Conservation (phyloP, 2,888 invertebrate genomes). For the Drosophila suboccidentalis region DNA sequence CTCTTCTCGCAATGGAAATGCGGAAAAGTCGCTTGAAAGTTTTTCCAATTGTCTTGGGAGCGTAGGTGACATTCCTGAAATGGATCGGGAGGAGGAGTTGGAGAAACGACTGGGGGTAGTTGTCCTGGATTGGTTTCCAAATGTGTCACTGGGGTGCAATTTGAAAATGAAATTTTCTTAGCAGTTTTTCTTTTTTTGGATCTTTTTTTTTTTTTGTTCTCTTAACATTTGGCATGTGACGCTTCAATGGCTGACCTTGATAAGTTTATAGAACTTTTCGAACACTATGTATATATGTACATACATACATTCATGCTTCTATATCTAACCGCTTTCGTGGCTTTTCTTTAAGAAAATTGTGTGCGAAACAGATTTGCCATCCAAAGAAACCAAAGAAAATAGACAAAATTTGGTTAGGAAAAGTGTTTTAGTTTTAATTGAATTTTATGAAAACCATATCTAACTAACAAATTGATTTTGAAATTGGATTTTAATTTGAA, state of each 20-base stretch:
- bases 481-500: background rate
- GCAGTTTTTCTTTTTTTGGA: slow-evolving; percentile 29
- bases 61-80: slow-evolving; percentile 24
- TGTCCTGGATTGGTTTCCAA: slow-evolving; percentile 48
- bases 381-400: background rate
- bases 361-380: background rate
- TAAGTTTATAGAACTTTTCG: slow-evolving; percentile 24
- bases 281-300: slow-evolving; percentile 26
- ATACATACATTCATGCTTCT: background rate
- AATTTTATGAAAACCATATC: background rate
- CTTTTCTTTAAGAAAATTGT: background rate
- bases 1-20: slow-evolving; percentile 40
- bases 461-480: background rate
- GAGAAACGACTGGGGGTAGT: slow-evolving; percentile 2
- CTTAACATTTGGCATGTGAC: slow-evolving; percentile 40
- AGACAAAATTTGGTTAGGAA: background rate
- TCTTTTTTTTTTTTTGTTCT: slow-evolving; percentile 20
- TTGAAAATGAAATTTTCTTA: slow-evolving; percentile 77
- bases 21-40: slow-evolving; percentile 64
- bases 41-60: slow-evolving; percentile 75
- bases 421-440: background rate
- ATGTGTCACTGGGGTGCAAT: slow-evolving; percentile 83
- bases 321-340: background rate
- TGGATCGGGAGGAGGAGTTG: slow-evolving; percentile 3
- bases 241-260: slow-evolving; percentile 51